Conservation (phyloP, 2,797 vertebrate species). For the Pampus argenteus region DNA sequence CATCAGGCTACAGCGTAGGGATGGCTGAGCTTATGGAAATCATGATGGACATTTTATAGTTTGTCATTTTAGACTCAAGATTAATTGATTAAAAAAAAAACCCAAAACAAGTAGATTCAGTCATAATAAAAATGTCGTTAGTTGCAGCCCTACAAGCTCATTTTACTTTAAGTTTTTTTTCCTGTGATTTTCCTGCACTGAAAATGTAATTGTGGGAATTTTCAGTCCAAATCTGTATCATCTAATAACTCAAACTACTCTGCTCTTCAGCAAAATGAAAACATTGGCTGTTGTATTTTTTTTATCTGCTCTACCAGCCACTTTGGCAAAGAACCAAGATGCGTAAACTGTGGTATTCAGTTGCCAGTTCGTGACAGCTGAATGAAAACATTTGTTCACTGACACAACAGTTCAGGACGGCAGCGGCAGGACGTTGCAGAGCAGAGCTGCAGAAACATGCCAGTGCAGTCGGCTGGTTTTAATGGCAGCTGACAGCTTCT, state of each 20-base stretch:
- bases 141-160: neutral
- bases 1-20: too few species aligned
- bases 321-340: constrained; percentile 5
- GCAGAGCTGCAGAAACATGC: constrained; percentile 25
- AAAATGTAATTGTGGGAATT: neutral
- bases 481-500: constrained; percentile 36
- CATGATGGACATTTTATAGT: too few species aligned
- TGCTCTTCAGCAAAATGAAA: neutral
- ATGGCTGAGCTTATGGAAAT: too few species aligned
- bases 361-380: constrained; percentile 24
- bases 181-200: too few species aligned
- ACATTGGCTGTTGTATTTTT: neutral
- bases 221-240: neutral
- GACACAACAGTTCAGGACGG: neutral
- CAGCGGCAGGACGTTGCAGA: constrained; percentile 9
- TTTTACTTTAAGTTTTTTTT: too few species aligned
- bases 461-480: constrained; percentile 22
- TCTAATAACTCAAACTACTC: neutral
- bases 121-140: neutral
- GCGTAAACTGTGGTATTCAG: constrained; percentile 18
- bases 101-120: too few species aligned
- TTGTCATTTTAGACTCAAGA: too few species aligned
- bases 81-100: too few species aligned
- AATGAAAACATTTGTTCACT: constrained; percentile 40
- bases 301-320: neutral